Evolutionary conservation across 2,888 invertebrate species (phyloP).

Genomic region (Athetis lepigone): DNA sequence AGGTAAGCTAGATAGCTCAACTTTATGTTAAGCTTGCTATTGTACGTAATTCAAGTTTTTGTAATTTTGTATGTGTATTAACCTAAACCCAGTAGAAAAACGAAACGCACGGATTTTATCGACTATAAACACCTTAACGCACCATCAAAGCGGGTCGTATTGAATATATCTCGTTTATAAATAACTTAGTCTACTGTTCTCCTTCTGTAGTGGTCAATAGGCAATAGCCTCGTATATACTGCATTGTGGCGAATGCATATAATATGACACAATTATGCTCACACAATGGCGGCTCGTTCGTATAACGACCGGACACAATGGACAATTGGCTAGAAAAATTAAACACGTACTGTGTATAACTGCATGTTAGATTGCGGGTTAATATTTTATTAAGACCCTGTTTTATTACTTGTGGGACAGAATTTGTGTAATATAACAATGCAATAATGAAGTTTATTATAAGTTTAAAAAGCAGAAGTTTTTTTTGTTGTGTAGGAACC

Average conservation of each 20-base stretch:
- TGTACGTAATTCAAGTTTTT: background rate
- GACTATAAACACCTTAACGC: background rate
- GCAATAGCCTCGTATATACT: conserved; percentile 6
- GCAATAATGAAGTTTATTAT: no score
- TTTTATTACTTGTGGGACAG: no score
- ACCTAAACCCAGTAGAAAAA: background rate
- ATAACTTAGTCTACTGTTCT: conserved; percentile 16
- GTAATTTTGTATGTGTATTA: background rate
- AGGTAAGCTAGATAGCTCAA: no score
- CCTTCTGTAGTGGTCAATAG: conserved; percentile 24
- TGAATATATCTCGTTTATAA: conserved; percentile 21
- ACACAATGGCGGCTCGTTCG: conserved; percentile 31
- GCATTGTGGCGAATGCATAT: conserved; percentile 53
- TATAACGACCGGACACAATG: conserved; percentile 20
- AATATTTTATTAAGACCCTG: no score
- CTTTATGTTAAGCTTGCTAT: no score
- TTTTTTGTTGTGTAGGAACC: no score
- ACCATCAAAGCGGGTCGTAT: background rate
- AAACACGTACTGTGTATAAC: background rate
- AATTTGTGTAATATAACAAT: no score
- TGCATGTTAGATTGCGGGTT: conserved; percentile 15
- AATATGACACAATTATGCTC: conserved; percentile 61
- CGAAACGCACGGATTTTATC: background rate
- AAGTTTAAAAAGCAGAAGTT: no score
- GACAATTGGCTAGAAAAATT: conserved; percentile 34